phyloP scores from a whole-genome alignment of 2,113 vertebrate species.

The Tetraodon nigroviridis region DNA sequence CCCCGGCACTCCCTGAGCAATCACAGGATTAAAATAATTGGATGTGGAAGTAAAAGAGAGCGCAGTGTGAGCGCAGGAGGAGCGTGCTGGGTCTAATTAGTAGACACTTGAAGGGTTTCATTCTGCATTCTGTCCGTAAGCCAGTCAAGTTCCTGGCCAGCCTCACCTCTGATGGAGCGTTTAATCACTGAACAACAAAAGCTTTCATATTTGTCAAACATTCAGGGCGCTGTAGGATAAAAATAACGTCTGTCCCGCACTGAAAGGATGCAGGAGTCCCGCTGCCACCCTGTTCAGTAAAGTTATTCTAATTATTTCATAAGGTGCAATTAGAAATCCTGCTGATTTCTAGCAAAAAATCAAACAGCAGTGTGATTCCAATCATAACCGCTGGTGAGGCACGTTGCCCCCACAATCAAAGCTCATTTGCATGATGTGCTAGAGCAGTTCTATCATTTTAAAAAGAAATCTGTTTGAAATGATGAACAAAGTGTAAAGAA shows the following conservation, averaged over 20 bases:
- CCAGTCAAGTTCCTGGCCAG: no score
- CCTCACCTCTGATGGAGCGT: constrained; percentile 13
- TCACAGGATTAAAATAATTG: constrained; percentile 82
- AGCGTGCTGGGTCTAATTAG: constrained; percentile 85
- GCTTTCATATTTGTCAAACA: constrained; percentile 61
- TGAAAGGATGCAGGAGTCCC: constrained; percentile 37
- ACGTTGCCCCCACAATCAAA: constrained; percentile 47
- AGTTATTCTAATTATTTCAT: constrained; percentile 68
- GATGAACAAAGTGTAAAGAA: constrained; percentile 15
- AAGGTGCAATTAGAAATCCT: constrained; percentile 62
- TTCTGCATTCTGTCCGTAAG: constrained; percentile 51
- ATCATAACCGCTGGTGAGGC: constrained; percentile 28
- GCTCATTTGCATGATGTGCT: constrained; percentile 46
- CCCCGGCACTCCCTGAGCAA: constrained; percentile 71
- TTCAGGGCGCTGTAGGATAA: constrained; percentile 49
- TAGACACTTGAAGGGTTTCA: constrained; percentile 70
- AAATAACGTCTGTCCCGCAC: constrained; percentile 43
- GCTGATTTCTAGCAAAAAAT: constrained; percentile 51
- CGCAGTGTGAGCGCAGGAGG: constrained; percentile 68
- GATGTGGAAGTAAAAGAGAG: constrained; percentile 76
- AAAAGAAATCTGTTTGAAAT: constrained; percentile 40
- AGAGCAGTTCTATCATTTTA: constrained; percentile 21
- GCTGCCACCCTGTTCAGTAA: constrained; percentile 43
- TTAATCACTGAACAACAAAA: constrained; percentile 43
- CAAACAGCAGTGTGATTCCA: constrained; percentile 56